Evolutionary conservation across 2,113 vertebrate species (phyloP).

Genomic region (Neomonachus schauinslandi): DNA sequence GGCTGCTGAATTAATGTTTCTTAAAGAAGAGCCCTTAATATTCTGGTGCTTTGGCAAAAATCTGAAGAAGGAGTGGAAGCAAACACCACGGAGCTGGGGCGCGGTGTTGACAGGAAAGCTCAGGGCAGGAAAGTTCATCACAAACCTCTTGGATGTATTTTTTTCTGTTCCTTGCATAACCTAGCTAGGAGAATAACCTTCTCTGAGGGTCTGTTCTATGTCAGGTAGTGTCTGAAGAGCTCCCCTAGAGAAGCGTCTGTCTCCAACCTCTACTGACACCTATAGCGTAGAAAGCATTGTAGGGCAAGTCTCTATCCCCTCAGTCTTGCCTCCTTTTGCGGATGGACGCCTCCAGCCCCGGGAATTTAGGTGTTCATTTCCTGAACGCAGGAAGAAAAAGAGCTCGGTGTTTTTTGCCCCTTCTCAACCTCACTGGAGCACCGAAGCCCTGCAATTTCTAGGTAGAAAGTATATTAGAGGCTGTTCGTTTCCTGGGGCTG

Average conservation of each 20-base stretch:
- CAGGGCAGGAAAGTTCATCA: background rate
- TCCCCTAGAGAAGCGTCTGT: background rate
- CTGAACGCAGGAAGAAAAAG: background rate
- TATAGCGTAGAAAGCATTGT: too few relatives aligned
- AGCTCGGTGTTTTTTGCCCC: background rate
- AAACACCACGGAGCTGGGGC: rapidly evolving
- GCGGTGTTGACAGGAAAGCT: rapidly evolving
- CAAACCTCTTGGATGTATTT: background rate
- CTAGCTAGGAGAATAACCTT: background rate
- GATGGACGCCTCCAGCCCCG: rapidly evolving
- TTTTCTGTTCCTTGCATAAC: background rate
- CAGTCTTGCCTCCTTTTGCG: background rate
- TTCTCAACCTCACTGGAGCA: background rate
- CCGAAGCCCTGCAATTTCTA: background rate
- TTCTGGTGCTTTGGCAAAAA: background rate
- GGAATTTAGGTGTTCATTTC: background rate
- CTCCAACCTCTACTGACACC: background rate
- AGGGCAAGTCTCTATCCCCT: background rate
- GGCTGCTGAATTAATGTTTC: background rate
- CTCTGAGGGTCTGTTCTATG: background rate
- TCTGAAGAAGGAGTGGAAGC: background rate
- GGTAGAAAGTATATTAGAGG: background rate
- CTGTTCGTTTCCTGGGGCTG: background rate
- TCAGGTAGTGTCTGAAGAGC: background rate
- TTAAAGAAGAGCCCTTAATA: background rate